These are phyloP conservation scores for Hyposoter dolosus DNA, from an alignment of 2,888 invertebrate species.

Conservation along the genomic window DNA sequence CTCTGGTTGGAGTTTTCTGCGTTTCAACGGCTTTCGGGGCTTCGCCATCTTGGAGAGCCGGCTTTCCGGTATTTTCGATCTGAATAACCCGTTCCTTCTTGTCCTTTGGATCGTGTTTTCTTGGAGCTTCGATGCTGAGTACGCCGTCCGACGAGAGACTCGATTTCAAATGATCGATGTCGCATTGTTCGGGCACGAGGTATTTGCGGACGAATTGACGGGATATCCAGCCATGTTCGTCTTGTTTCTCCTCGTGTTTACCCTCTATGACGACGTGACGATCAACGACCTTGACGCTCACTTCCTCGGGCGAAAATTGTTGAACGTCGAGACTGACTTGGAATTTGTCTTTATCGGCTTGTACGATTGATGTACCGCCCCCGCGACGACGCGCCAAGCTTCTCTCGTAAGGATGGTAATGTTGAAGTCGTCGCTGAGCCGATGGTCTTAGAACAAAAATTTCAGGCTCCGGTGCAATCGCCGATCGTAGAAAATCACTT, in stretches of 20 bases:
- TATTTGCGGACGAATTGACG: slow-evolving; percentile 92
- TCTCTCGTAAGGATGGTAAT: slow-evolving; percentile 70
- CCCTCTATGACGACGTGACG: slow-evolving; percentile 90
- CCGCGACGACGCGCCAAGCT: slow-evolving; percentile 82
- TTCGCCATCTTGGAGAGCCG: slow-evolving; percentile 66
- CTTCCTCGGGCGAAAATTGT: slow-evolving; percentile 87
- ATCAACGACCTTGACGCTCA: slow-evolving; percentile 88
- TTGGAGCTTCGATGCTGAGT: slow-evolving; percentile 91
- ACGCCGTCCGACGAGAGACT: slow-evolving; percentile 93
- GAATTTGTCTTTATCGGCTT: slow-evolving; percentile 88
- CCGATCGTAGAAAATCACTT: slow-evolving; percentile 87
- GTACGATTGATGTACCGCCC: slow-evolving; percentile 86
- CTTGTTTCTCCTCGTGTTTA: slow-evolving; percentile 92
- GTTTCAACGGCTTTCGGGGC: slow-evolving; percentile 46
- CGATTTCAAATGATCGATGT: slow-evolving; percentile 90
- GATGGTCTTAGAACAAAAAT: slow-evolving; percentile 64
- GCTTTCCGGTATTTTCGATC: slow-evolving; percentile 78
- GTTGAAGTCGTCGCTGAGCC: slow-evolving; percentile 41
- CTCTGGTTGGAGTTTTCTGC: slow-evolving; percentile 38
- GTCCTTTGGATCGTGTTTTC: slow-evolving; percentile 84
- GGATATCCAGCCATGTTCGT: slow-evolving; percentile 91
- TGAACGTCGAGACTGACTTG: slow-evolving; percentile 92
- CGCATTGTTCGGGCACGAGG: slow-evolving; percentile 88
- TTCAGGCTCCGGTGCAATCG: slow-evolving; percentile 75
- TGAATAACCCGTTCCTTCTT: slow-evolving; percentile 76